phyloP scores from a whole-genome alignment of 2,888 invertebrate species.

The Theretra japonica region DNA sequence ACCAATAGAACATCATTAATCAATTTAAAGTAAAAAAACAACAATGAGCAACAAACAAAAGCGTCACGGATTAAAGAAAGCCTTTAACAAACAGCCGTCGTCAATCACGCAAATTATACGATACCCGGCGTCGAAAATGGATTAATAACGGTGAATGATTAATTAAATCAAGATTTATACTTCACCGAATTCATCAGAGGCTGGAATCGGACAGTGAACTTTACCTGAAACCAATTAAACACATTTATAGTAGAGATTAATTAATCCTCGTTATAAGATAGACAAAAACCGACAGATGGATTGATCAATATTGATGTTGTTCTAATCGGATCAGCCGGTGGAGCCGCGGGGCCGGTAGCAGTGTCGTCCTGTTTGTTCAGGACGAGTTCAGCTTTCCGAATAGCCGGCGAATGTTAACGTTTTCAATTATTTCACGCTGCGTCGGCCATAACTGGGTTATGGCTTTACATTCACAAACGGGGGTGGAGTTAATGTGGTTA shows the following conservation, averaged over 20 bases:
- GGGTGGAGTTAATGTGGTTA: slow-evolving; percentile 2
- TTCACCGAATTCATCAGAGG: slow-evolving; percentile 15
- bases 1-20: background rate
- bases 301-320: slow-evolving; percentile 17
- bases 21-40: background rate
- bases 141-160: background rate
- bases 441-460: slow-evolving; percentile 19
- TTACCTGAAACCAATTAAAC: slow-evolving; percentile 25
- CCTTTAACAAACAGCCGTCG: background rate
- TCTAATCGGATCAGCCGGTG: slow-evolving; percentile 6
- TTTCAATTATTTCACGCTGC: slow-evolving; percentile 23
- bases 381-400: slow-evolving; percentile 13
- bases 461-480: slow-evolving; percentile 9
- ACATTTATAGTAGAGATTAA: slow-evolving; percentile 4
- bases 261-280: slow-evolving; percentile 10
- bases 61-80: background rate
- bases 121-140: slow-evolving; percentile 3
- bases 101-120: background rate
- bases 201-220: background rate
- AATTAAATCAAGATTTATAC: slow-evolving; percentile 17
- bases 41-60: background rate
- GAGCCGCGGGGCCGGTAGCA: background rate
- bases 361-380: slow-evolving; percentile 20
- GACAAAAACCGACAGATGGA: slow-evolving; percentile 8
- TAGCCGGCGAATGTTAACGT: slow-evolving; percentile 15